phyloP scores from a whole-genome alignment of 2,113 vertebrate genomes.

The Arothron firmamentum region DNA sequence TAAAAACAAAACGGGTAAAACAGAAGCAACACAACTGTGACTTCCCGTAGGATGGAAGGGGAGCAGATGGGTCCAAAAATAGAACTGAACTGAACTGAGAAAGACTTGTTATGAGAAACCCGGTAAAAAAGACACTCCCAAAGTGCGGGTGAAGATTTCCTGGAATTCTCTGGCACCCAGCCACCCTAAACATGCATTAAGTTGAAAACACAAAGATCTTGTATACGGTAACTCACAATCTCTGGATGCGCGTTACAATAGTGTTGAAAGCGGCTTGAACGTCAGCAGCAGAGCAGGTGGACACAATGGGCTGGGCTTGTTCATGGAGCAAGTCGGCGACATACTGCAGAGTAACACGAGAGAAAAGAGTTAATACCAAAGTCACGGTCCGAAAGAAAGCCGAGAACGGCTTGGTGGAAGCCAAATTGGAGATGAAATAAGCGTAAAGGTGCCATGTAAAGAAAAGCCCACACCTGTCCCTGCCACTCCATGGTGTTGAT shows the following conservation, averaged over 20 bases:
- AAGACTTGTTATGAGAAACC: slow-evolving; percentile 26
- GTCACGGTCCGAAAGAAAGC: neutral
- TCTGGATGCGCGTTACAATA: slow-evolving; percentile 79
- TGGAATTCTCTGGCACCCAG: slow-evolving; percentile 25
- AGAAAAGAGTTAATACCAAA: slow-evolving; percentile 4
- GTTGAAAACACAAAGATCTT: neutral
- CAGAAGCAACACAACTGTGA: slow-evolving; percentile 21
- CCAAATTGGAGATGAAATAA: neutral
- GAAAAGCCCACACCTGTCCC: slow-evolving; percentile 70
- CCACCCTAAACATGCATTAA: slow-evolving; percentile 17
- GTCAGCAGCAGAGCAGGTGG: slow-evolving; percentile 75
- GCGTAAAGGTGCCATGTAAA: neutral
- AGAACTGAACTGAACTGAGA: neutral
- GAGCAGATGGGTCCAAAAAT: slow-evolving; percentile 18
- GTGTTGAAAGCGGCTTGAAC: slow-evolving; percentile 80
- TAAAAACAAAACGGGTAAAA: slow-evolving; percentile 28
- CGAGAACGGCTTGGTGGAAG: too few relatives aligned
- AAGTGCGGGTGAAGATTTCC: slow-evolving; percentile 11
- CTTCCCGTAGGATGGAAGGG: slow-evolving; percentile 23
- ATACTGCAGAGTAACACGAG: slow-evolving; percentile 58
- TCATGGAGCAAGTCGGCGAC: slow-evolving; percentile 73
- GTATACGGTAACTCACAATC: slow-evolving; percentile 71
- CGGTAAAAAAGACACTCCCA: slow-evolving; percentile 7
- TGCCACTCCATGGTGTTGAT: slow-evolving; percentile 79
- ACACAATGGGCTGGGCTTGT: slow-evolving; percentile 76